These are phyloP conservation scores for Nymphalis io DNA, from an alignment of 1,140 invertebrate species.

Conservation along the genomic window DNA sequence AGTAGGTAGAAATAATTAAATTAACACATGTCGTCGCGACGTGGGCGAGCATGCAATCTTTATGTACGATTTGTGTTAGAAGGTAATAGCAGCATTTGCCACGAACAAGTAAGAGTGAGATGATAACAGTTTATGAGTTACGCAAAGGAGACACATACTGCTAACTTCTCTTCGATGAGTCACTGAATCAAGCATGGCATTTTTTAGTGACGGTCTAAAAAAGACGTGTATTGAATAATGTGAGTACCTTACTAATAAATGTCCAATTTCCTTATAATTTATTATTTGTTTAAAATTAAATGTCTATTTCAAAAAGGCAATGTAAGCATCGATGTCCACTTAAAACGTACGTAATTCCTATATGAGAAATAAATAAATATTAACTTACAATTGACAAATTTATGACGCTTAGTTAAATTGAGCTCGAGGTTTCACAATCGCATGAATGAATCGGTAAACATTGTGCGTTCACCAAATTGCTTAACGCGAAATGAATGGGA, in stretches of 20 bases:
- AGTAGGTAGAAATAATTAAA: slow-evolving; percentile 59
- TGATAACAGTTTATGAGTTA: slow-evolving; percentile 50
- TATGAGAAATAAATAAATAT: slow-evolving; percentile 36
- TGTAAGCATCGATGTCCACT: neutral
- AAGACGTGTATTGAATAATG: slow-evolving; percentile 30
- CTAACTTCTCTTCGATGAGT: slow-evolving; percentile 63
- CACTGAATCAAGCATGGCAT: slow-evolving; percentile 56
- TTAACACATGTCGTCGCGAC: slow-evolving; percentile 65
- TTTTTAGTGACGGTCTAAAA: slow-evolving; percentile 59
- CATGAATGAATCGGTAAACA: slow-evolving; percentile 75
- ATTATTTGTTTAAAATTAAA: neutral
- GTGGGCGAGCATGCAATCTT: slow-evolving; percentile 50
- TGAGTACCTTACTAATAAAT: neutral
- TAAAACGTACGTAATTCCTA: slow-evolving; percentile 3
- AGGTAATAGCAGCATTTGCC: slow-evolving; percentile 51
- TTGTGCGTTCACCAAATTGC: slow-evolving; percentile 74
- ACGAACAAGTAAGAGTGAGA: slow-evolving; percentile 53
- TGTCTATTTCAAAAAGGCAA: neutral
- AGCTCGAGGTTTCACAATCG: slow-evolving; percentile 54
- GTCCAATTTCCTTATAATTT: neutral
- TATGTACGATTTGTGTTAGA: slow-evolving; percentile 48
- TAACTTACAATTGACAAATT: slow-evolving; percentile 41
- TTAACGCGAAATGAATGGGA: slow-evolving; percentile 77
- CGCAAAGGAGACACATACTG: slow-evolving; percentile 48
- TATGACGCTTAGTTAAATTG: slow-evolving; percentile 40